Evolutionary conservation across 2,888 invertebrate genomes (phyloP).

Genomic region (Plagiodera versicolora): DNA sequence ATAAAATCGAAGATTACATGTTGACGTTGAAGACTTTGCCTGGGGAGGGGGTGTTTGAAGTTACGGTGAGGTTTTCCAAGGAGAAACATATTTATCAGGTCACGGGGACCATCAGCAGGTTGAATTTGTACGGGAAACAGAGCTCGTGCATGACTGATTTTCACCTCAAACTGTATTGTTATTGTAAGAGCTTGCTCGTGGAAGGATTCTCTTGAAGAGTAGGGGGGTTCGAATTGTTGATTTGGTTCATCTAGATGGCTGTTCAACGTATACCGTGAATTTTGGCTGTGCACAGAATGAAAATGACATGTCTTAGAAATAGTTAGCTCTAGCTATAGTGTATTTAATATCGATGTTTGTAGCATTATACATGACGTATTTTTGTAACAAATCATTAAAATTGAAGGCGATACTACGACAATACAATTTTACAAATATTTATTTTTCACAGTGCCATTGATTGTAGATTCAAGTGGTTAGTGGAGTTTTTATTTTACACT

Average conservation of each 20-base stretch:
- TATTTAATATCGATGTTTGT: no score
- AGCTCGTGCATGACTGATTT: slow-evolving; percentile 76
- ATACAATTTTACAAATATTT: neutral
- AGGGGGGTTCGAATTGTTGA: no score
- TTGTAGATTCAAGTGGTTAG: no score
- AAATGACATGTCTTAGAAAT: neutral
- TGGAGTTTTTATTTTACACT: no score
- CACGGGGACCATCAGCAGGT: slow-evolving; percentile 74
- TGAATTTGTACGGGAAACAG: slow-evolving; percentile 80
- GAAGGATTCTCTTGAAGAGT: neutral
- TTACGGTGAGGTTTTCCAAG: slow-evolving; percentile 63
- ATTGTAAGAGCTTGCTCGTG: slow-evolving; percentile 56
- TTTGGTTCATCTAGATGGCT: no score
- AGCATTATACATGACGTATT: neutral
- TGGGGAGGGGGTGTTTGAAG: slow-evolving; percentile 76
- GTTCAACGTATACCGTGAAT: neutral
- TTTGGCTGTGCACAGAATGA: neutral
- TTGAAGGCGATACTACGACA: neutral
- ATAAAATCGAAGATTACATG: slow-evolving; percentile 61
- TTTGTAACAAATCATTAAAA: neutral
- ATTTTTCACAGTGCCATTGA: neutral
- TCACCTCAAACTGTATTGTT: slow-evolving; percentile 77
- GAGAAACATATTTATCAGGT: slow-evolving; percentile 54
- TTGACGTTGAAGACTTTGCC: slow-evolving; percentile 67
- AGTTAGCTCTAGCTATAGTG: no score